Base-by-base conservation (phyloP, 1,140 invertebrate genomes). In the Leptopilina boulardi region DNA sequence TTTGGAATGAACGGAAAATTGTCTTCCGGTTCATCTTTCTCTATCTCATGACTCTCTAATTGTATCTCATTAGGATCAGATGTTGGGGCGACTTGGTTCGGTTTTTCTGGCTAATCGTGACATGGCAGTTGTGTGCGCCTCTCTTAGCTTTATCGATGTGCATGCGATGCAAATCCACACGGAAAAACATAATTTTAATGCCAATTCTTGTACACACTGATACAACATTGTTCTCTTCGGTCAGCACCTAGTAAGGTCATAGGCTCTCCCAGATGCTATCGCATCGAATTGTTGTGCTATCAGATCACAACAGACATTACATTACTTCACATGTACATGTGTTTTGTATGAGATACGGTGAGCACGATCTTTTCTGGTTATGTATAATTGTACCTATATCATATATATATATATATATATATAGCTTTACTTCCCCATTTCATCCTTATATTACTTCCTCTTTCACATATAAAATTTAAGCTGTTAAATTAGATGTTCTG, bases 1-100 rank as follows among this genome's bases (percentile, higher is more conserved):
- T n/a, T n/a, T n/a, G n/a, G n/a, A n/a, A n/a, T n/a, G n/a, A n/a
- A n/a, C n/a, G n/a, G n/a, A n/a, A n/a, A n/a, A n/a, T n/a, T n/a
- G n/a, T 73, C 11, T 44, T 72, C 71, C 71, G 21, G 26, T 47
- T 26, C 71, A 72, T 47, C 41, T 44, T 15, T 3, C 34, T 80
- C 75, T 84, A n/a, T n/a, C n/a, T n/a, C n/a, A n/a, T n/a, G n/a
- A n/a, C n/a, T 44, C 82, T 85, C 80, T 83, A 79, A 80, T 83
- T 84, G 82, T 82, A 82, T 86, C 84, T 86, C 84, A 87, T 87
- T 86, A 85, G 56, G 76, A 85, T 87, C 81, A 81, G 81, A 84
- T 74, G 78, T 70, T 77, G 81, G 82, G 72, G 80, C 56, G n/a
- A n/a, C n/a, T n/a, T 30, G 26, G 3, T 4, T 66, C 26, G 59